Evolutionary conservation across 2,797 vertebrate genomes (phyloP), one percentile per base, ranked within the genome.

Genomic region (Centropyge bicolor): DNA sequence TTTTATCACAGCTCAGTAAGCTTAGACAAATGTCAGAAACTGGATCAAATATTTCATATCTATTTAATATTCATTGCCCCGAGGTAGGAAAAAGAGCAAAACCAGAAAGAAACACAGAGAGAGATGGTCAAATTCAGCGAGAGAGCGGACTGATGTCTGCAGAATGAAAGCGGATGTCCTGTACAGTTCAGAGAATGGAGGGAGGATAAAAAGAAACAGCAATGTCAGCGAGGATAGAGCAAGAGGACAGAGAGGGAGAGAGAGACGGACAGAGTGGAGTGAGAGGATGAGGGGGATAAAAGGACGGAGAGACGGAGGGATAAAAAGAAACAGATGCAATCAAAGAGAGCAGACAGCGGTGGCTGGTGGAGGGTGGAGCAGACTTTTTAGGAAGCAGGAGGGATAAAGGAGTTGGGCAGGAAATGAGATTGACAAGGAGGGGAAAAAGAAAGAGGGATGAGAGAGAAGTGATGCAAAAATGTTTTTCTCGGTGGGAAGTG

Each of bases 201-300:
- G 70, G 63, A 27, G 54, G 73, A 80, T 80, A 36, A 76, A 82
- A 61, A 46, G 43, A 43, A 66, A 61, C 35, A 46, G 48, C 64
- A 10, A 3, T 14, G 68, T 76, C 68, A 83, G 70, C 14, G n/a
- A 54, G 65, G 22, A 56, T 6, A n/a, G 41, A 64, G 77, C 8
- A 22, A 36, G n/a, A 62, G 27, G 43, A 65, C 36, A 41, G 13
- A 61, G 54, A 49, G 4, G 31, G 57, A 41, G 13, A 61, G 54
- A 49, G 4, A 40, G 57, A 40, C 14, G 22, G 35, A 72, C 19
- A 67, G 62, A 41, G 27, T 11, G 43, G 24, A 66, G 55, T n/a
- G 65, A 72, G 70, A 61, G 62, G 70, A 78, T 67, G 63, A 76
- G 60, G 20, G 22, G 66, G 67, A 72, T 74, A 41, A 70, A 60